Conservation (phyloP, 2,113 vertebrate genomes). For the Erythrocercus mccallii region DNA sequence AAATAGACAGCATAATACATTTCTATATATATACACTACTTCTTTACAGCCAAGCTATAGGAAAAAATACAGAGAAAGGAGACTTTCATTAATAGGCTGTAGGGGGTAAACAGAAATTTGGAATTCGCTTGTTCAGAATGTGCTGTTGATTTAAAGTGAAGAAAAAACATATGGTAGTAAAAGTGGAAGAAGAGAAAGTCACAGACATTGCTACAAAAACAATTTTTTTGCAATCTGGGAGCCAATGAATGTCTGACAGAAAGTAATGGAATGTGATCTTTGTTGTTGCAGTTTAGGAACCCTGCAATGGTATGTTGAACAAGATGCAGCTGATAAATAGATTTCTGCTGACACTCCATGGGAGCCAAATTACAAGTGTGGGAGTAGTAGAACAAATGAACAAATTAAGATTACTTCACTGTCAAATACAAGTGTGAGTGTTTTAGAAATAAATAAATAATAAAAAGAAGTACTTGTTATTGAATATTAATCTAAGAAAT, state of each 20-base stretch:
- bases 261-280: background rate
- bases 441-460: background rate
- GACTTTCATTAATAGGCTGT: background rate
- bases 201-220: background rate
- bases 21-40: background rate
- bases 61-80: background rate
- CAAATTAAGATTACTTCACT: background rate
- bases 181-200: background rate
- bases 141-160: conserved; percentile 32
- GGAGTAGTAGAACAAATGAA: background rate
- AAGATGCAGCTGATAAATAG: background rate
- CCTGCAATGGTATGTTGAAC: background rate
- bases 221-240: conserved; percentile 27
- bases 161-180: conserved; percentile 12
- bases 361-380: background rate
- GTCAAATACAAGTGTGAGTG: background rate
- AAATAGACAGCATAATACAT: background rate
- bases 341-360: background rate
- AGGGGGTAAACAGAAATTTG: background rate
- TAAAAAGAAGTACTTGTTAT: background rate
- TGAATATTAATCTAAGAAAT: background rate
- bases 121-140: conserved; percentile 13
- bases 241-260: background rate
- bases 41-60: background rate
- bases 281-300: background rate